A percentile compares a stretch with the other conserved stretches of the same genome.
phyloP scores from a whole-genome alignment of 2,797 vertebrate genomes.

The Knipowitschia caucasica region DNA sequence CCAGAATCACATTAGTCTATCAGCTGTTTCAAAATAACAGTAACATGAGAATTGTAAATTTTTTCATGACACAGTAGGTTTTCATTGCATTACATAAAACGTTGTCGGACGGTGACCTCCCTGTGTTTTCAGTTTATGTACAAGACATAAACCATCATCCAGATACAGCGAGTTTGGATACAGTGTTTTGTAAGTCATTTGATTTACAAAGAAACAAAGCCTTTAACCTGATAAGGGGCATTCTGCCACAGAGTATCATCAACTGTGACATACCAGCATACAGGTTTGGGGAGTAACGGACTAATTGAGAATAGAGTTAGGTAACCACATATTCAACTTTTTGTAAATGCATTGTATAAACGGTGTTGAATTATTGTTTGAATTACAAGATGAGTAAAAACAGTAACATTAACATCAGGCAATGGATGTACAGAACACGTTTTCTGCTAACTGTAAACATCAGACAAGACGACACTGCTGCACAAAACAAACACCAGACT shows the following conservation, averaged over 20 bases:
- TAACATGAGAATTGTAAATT: not conserved
- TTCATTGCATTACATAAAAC: conserved; percentile 9
- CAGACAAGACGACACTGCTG: not conserved
- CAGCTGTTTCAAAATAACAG: not conserved
- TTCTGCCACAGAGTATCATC: not conserved
- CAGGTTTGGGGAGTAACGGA: conserved; percentile 8
- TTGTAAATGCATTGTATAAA: not conserved
- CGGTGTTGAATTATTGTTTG: not conserved
- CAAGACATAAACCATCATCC: not conserved
- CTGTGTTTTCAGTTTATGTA: no score
- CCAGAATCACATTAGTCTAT: not conserved
- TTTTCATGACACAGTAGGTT: conserved; percentile 24
- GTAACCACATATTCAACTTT: not conserved
- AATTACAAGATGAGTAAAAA: no score
- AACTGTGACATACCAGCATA: not conserved
- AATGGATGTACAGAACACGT: no score
- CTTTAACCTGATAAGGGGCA: not conserved
- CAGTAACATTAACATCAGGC: no score
- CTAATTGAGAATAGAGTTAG: not conserved
- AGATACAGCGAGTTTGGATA: not conserved
- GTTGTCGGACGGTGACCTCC: not conserved
- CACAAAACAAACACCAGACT: no score
- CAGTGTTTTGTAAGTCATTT: not conserved
- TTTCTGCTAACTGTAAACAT: not conserved
- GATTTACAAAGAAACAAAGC: not conserved